phyloP scores from a whole-genome alignment of 2,113 vertebrate species.

The Chauna torquata region DNA sequence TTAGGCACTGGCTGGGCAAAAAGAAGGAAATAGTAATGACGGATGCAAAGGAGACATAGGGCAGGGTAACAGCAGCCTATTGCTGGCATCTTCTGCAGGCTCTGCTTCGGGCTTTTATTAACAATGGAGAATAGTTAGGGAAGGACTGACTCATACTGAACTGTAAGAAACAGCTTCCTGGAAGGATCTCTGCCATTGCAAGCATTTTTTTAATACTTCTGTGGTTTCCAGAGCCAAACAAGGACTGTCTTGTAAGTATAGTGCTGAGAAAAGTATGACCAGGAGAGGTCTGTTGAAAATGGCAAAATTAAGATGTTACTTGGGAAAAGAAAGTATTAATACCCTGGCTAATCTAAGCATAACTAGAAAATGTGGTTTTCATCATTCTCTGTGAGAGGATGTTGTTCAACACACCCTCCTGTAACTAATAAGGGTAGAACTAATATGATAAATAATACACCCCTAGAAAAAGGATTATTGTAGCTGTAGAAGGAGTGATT shows the following conservation, averaged over 20 bases:
- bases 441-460: slow-evolving; percentile 51
- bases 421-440: slow-evolving; percentile 55
- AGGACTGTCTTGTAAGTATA: not conserved
- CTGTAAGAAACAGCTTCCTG: not conserved
- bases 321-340: slow-evolving; percentile 12
- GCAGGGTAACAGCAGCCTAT: not conserved
- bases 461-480: slow-evolving; percentile 37
- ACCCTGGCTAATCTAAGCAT: slow-evolving; percentile 59
- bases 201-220: not conserved
- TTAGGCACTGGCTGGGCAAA: not conserved
- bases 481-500: not conserved
- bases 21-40: not conserved
- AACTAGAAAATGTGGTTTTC: slow-evolving; percentile 57
- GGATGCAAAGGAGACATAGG: not conserved
- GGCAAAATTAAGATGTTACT: slow-evolving; percentile 30
- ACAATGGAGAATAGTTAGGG: not conserved
- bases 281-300: not conserved
- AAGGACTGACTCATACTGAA: not conserved
- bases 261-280: not conserved
- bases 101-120: not conserved
- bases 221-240: not conserved
- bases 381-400: not conserved
- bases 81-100: not conserved
- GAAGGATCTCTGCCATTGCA: not conserved
- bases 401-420: slow-evolving; percentile 34